Evolutionary conservation across 2,797 vertebrate species (phyloP).

Genomic region (Eulemur albifrons): DNA sequence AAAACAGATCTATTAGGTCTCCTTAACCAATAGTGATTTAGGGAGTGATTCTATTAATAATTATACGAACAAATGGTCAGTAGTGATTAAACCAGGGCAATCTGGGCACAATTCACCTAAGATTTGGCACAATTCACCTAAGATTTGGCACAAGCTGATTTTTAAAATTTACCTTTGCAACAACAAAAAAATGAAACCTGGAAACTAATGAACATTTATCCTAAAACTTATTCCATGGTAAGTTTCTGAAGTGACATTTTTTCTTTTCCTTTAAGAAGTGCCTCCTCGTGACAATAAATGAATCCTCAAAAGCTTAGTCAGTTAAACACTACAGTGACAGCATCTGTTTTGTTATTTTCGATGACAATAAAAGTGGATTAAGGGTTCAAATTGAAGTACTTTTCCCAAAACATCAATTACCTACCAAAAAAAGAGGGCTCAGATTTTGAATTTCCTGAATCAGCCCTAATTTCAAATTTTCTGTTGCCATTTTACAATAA

Average conservation of each 20-base stretch:
- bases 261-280: not conserved
- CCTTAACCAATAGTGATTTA: constrained; percentile 56
- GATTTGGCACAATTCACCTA: constrained; percentile 28
- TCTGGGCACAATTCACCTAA: constrained; percentile 24
- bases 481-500: constrained; percentile 32
- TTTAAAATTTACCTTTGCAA: not conserved
- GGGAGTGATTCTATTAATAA: constrained; percentile 22
- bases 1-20: constrained; percentile 63
- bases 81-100: constrained; percentile 42
- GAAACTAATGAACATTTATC: not conserved
- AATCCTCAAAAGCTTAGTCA: constrained; percentile 22
- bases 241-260: not conserved
- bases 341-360: constrained; percentile 9
- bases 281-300: not conserved
- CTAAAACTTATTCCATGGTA: not conserved
- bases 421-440: not conserved
- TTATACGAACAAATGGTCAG: constrained; percentile 57
- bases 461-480: constrained; percentile 36
- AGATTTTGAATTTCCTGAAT: constrained; percentile 53
- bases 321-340: not conserved
- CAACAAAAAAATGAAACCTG: not conserved
- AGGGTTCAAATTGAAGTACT: constrained; percentile 50
- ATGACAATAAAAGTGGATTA: constrained; percentile 25
- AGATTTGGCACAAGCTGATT: not conserved
- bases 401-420: constrained; percentile 55